phyloP scores from a whole-genome alignment of 1,140 invertebrate species.

The Drosophila watanabei region DNA sequence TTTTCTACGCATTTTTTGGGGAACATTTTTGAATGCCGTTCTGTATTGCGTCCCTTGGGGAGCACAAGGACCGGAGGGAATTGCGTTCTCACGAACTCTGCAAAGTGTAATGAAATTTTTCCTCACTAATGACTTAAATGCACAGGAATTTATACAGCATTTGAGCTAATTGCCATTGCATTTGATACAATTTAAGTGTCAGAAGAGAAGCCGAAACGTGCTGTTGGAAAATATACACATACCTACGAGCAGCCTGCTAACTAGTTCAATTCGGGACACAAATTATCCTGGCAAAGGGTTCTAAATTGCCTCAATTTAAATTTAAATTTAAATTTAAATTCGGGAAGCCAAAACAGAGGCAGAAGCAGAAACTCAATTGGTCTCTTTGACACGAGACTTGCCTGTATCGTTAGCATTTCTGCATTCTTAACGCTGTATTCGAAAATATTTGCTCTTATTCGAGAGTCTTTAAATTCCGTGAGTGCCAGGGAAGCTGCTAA shows the following conservation, averaged over 20 bases:
- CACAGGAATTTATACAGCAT: slow-evolving; percentile 67
- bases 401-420: slow-evolving; percentile 5
- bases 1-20: slow-evolving; percentile 45
- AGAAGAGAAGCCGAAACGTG: slow-evolving; percentile 9
- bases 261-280: background rate
- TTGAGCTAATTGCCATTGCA: slow-evolving; percentile 68
- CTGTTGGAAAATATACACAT: slow-evolving; percentile 8
- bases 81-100: slow-evolving; percentile 32
- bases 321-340: slow-evolving; percentile 6
- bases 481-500: background rate
- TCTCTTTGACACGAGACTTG: slow-evolving; percentile 2
- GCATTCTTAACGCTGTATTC: background rate
- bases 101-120: slow-evolving; percentile 77
- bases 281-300: slow-evolving; percentile 9
- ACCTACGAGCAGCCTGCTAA: background rate
- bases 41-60: slow-evolving; percentile 22
- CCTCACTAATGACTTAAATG: slow-evolving; percentile 74
- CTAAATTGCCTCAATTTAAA: slow-evolving; percentile 1
- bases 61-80: slow-evolving; percentile 35
- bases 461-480: slow-evolving; percentile 12
- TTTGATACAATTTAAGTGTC: slow-evolving; percentile 59
- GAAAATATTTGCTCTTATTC: slow-evolving; percentile 5
- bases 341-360: too few species aligned
- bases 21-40: slow-evolving; percentile 45
- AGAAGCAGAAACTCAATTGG: background rate